Percentiles rank a stretch among this genome's conserved stretches.
Conservation (phyloP, 2,888 invertebrate species). For the Hanleya hanleyi region DNA sequence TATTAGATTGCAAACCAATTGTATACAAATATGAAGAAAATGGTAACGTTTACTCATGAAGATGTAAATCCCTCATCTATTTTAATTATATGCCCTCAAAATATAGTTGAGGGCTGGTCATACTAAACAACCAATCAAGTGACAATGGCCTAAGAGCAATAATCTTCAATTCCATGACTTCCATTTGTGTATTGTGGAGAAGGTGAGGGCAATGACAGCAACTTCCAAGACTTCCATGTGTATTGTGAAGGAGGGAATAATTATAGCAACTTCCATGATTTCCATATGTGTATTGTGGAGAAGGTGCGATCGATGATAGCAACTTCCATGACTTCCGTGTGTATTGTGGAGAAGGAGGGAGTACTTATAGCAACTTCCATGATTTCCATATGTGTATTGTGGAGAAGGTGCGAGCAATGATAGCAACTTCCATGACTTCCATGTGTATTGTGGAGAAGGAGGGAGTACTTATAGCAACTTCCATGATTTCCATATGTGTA, state of each 20-base stretch:
- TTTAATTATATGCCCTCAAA: too few species aligned
- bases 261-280: not conserved
- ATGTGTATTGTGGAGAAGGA: not conserved
- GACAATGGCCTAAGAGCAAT: too few species aligned
- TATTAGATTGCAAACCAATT: too few species aligned
- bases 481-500: constrained; percentile 45
- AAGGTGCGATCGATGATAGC: not conserved
- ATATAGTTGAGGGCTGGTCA: too few species aligned
- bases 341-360: constrained; percentile 79
- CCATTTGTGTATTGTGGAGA: constrained; percentile 83
- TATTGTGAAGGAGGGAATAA: constrained; percentile 79
- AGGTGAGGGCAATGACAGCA: constrained; percentile 83
- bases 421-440: not conserved
- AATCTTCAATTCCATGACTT: constrained; percentile 95
- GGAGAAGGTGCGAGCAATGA: constrained; percentile 74
- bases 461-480: too few species aligned
- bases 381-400: constrained; percentile 88
- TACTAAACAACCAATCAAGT: too few species aligned
- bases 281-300: not conserved
- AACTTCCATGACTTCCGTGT: constrained; percentile 91
- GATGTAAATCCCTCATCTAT: too few species aligned
- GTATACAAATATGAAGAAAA: too few species aligned
- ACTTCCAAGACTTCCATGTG: constrained; percentile 91
- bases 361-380: too few species aligned
- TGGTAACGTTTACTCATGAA: too few species aligned